Evolutionary conservation across 2,888 invertebrate species (phyloP).

Genomic region (Parochlus steinenii): DNA sequence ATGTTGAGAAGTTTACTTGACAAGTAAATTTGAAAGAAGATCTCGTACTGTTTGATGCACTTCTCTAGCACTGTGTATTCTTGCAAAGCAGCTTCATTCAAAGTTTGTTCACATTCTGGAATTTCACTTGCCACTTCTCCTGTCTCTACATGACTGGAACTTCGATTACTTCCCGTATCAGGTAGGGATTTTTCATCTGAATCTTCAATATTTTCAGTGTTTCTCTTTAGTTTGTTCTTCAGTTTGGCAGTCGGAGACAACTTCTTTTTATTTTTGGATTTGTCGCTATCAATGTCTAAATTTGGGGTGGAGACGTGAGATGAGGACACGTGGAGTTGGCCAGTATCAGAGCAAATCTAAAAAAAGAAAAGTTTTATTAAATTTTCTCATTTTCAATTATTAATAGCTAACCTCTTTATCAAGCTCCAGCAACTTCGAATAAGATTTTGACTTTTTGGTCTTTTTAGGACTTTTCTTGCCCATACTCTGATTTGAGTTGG

Average conservation of each 20-base stretch:
- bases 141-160: background rate
- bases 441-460: constrained; percentile 39
- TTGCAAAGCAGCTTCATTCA: constrained; percentile 14
- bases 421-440: constrained; percentile 36
- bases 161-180: background rate
- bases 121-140: background rate
- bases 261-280: constrained; percentile 16
- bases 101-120: background rate
- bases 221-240: constrained; percentile 3
- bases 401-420: constrained; percentile 31
- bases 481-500: constrained; percentile 38
- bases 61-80: constrained; percentile 37
- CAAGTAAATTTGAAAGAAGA: constrained; percentile 31
- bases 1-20: constrained; percentile 15
- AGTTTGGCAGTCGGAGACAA: no score
- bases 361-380: constrained; percentile 3
- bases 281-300: constrained; percentile 22
- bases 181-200: background rate
- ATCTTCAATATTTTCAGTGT: background rate
- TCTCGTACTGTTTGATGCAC: constrained; percentile 39
- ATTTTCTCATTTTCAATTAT: background rate
- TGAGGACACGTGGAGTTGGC: constrained; percentile 22
- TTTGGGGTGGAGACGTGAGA: constrained; percentile 28
- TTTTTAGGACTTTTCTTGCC: constrained; percentile 27
- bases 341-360: constrained; percentile 27